Conservation (phyloP, 2,797 vertebrate genomes). For the Chiloscyllium punctatum region DNA sequence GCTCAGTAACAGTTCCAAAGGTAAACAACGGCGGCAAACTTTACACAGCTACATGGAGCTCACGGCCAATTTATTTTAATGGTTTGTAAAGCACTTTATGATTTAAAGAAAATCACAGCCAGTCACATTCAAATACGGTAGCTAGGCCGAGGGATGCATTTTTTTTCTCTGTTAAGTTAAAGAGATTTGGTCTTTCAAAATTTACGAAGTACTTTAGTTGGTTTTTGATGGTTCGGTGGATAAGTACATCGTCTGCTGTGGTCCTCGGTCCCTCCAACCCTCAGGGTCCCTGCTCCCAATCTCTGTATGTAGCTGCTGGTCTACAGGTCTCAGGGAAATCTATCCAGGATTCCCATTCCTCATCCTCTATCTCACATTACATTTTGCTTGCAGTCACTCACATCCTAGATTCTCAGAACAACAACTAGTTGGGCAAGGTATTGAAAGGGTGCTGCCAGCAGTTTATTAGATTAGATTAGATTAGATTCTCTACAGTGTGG, state of each 20-base stretch:
- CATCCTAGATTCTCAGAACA: neutral
- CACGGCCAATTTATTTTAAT: neutral
- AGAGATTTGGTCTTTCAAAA: neutral
- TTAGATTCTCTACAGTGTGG: too few relatives aligned
- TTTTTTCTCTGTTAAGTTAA: neutral
- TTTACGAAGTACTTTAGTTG: neutral
- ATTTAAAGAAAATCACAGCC: neutral
- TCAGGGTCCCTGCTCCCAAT: neutral
- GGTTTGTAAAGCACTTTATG: conserved; percentile 6
- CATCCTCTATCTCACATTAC: neutral
- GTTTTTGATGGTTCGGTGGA: neutral
- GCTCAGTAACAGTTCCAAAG: neutral
- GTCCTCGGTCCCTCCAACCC: neutral
- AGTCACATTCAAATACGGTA: neutral
- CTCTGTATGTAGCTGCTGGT: neutral
- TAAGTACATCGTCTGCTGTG: neutral
- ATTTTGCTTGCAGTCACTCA: neutral
- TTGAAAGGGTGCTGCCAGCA: neutral
- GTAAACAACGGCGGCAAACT: neutral
- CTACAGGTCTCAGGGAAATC: neutral
- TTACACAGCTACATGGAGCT: neutral
- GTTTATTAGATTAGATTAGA: too few relatives aligned
- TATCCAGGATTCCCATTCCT: neutral
- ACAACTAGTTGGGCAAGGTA: neutral
- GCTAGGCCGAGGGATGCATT: neutral